Base-by-base conservation (phyloP, 2,888 invertebrate species). In the Cactoblastis cactorum region DNA sequence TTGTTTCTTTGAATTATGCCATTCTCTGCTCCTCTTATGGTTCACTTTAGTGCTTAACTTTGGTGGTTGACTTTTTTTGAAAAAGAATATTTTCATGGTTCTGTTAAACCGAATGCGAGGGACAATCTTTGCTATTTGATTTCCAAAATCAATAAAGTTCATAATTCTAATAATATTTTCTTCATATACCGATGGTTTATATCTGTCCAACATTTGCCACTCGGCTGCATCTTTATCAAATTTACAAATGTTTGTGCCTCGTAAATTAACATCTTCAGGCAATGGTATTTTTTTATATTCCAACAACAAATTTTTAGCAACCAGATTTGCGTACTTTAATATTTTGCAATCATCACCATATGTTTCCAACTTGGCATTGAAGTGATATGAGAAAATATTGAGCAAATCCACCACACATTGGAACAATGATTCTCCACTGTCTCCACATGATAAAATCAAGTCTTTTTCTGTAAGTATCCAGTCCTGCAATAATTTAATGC, bases 381-480 rank as follows among this genome's bases (percentile, higher is more conserved):
- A 85, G 70, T 96, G 93, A 57, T 93, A 90, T 63, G 94, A 93
- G 55, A 97, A 92, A 60, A 96, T 92, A 82, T 97, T 97, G 6
- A 97, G 82, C 49, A 97, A 83, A 58, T 94, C 93, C 43, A 95
- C 94, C 19, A 97, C 92, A 76, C 96, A 94, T 65, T 94, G 93
- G 72, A 97, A 93, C 49, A 97, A 87, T 43, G 94, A 93, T 39
- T 94, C 94, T 19, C 96, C 96, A 67, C 94, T 95, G 70, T 93
- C 92, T 14, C 94, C 94, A 75, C 96, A 96, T 0, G 94, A 94
- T 58, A 93, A 91, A 19, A 97, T 91, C 18, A 97, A 92, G 55
- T 95, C 94, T 49, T 93, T 92, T 78, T 97, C 95, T 48, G 93
- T 92, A 49, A 91, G 91, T 59, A 97, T 88, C 97, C 97, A 97